Evolutionary conservation across 2,797 vertebrate genomes (phyloP).

Genomic region (Xiphophorus birchmanni): DNA sequence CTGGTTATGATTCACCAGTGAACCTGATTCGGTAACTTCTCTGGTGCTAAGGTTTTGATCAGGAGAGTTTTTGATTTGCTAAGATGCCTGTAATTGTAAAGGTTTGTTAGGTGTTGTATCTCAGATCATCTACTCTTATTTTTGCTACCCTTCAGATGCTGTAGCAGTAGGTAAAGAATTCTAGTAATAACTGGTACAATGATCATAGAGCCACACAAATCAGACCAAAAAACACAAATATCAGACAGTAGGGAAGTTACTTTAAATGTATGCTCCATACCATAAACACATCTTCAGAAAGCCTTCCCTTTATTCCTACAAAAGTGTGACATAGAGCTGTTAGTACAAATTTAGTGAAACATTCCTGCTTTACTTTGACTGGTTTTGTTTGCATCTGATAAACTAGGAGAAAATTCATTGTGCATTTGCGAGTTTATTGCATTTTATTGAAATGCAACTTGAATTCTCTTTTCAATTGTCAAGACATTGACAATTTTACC

Average conservation of each 20-base stretch:
- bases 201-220: not conserved
- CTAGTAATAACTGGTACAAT: not conserved
- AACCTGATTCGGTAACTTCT: not conserved
- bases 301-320: not conserved
- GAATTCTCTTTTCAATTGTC: not conserved
- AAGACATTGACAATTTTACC: not conserved
- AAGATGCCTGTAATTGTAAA: not conserved
- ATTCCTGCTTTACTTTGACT: not conserved
- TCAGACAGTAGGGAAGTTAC: not conserved
- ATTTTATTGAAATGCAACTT: not conserved
- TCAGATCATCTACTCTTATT: not conserved
- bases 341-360: not conserved
- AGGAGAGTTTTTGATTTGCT: not conserved
- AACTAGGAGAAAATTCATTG: not conserved
- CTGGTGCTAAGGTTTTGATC: not conserved
- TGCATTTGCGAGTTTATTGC: not conserved
- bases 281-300: not conserved
- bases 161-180: not conserved
- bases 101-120: not conserved
- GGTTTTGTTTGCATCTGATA: not conserved
- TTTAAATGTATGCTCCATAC: not conserved
- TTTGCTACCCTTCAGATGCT: not conserved
- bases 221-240: not conserved
- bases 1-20: not conserved
- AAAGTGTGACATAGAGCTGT: not conserved